Evolutionary conservation across 2,797 vertebrate genomes (phyloP).

Genomic region (Fundulus diaphanus): DNA sequence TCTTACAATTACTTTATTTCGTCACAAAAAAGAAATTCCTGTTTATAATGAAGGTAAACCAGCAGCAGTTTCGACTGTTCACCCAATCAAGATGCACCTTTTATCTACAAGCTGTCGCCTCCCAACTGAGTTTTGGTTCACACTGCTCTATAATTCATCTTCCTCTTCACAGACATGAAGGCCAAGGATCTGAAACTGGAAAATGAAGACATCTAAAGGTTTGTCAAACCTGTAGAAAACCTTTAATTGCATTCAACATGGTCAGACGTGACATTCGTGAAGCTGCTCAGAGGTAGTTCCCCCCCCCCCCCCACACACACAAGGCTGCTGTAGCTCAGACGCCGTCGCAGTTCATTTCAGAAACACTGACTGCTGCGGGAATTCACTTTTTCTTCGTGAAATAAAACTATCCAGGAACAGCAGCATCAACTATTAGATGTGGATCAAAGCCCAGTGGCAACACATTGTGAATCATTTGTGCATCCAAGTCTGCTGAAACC

Average conservation of each 20-base stretch:
- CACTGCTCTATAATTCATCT: not conserved
- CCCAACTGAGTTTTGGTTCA: no score
- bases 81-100: no score
- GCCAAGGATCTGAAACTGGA: constrained; percentile 58
- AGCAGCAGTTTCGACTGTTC: no score
- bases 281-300: constrained; percentile 81
- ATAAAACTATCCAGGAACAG: not conserved
- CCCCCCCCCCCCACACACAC: no score
- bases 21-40: no score
- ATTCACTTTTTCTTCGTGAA: constrained; percentile 5
- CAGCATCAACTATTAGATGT: not conserved
- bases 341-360: constrained; percentile 55
- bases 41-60: no score
- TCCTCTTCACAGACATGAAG: constrained; percentile 64
- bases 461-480: not conserved
- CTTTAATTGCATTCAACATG: constrained; percentile 80
- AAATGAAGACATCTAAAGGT: constrained; percentile 80
- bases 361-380: constrained; percentile 28
- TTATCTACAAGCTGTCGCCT: no score
- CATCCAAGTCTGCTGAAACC: not conserved
- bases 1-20: no score
- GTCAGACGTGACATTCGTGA: constrained; percentile 78
- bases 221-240: constrained; percentile 80
- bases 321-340: constrained; percentile 53
- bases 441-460: not conserved